Base-by-base conservation (phyloP, 2,113 vertebrate genomes). In the Arenaria interpres region DNA sequence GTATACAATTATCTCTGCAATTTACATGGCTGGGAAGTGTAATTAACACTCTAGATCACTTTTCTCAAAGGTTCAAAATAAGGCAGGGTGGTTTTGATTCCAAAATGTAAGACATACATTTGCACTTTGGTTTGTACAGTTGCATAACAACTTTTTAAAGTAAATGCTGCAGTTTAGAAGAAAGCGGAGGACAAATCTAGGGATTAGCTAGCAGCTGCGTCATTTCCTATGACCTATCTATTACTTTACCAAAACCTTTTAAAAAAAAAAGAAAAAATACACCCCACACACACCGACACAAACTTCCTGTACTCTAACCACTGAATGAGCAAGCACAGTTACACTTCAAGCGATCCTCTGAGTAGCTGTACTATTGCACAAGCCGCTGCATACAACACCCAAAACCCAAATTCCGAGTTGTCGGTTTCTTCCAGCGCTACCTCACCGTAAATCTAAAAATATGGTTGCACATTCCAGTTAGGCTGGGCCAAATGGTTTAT, bases 211-310 rank as follows among this genome's bases (percentile, higher is more conserved):
- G 86, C 75, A 89, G 68, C 41, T 86, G 69, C 59, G 41, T 97
- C 93, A 97, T 97, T 97, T 97, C 97, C 96, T 91, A 90, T 97
- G 96, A 97, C 78, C 77, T 80, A 91, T 59, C 76, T 90, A 80
- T 91, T 96, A 85, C 91, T 96, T 96, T 85, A 97, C 94, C 88
- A 94, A 96, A 96, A 92, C 41, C 30, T 90, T 2, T 92, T 1
- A 18, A 39, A 72, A 72, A 56, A 46, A 83, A 56, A 37, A 43
- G 33, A 27, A 51, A 39, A 68, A 56, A 59, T 39, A n/a, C 2
- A 81, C 60, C 39, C 28, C 85, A 66, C 85, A 89, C 53, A 72
- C 75, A 14, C 76, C 68, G 1, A 96, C 91, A 92, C 87, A 80
- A 93, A 83, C 85, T 96, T 97, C 97, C 96, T 96, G 89, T 62